Conservation (phyloP, 2,113 vertebrate genomes). For the Illadopsis cleaveri region DNA sequence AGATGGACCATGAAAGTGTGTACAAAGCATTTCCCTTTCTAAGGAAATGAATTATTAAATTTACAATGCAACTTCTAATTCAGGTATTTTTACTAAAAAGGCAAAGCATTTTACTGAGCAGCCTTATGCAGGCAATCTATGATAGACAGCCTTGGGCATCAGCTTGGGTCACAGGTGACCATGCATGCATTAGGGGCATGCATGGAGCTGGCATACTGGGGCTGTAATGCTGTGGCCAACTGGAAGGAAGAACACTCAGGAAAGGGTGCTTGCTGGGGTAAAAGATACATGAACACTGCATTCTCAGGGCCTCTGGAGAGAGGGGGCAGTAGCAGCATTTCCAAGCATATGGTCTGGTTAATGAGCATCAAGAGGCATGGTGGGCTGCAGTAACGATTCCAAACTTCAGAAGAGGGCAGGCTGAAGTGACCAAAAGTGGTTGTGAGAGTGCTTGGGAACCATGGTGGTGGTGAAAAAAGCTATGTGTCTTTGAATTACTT, state of each 20-base stretch:
- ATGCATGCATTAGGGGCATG: neutral
- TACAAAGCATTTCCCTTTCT: neutral
- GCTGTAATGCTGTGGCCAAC: neutral
- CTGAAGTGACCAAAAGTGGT: neutral
- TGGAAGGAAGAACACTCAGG: neutral
- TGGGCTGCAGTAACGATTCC: neutral
- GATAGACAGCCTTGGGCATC: neutral
- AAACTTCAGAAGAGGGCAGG: neutral
- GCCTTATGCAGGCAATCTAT: neutral
- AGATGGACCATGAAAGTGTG: neutral
- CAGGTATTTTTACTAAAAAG: neutral
- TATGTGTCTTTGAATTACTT: neutral
- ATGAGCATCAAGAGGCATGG: fast-evolving
- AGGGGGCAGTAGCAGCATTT: neutral
- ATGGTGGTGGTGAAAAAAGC: neutral
- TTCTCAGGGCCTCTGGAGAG: neutral
- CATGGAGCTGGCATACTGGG: neutral
- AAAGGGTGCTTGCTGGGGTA: neutral
- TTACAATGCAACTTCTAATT: neutral
- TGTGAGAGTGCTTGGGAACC: neutral
- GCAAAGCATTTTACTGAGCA: neutral
- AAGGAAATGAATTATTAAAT: neutral
- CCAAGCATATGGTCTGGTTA: neutral
- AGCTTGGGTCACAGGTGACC: neutral
- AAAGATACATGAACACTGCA: neutral